Conservation (phyloP, 2,797 vertebrate genomes). For the Gastrophryne carolinensis region DNA sequence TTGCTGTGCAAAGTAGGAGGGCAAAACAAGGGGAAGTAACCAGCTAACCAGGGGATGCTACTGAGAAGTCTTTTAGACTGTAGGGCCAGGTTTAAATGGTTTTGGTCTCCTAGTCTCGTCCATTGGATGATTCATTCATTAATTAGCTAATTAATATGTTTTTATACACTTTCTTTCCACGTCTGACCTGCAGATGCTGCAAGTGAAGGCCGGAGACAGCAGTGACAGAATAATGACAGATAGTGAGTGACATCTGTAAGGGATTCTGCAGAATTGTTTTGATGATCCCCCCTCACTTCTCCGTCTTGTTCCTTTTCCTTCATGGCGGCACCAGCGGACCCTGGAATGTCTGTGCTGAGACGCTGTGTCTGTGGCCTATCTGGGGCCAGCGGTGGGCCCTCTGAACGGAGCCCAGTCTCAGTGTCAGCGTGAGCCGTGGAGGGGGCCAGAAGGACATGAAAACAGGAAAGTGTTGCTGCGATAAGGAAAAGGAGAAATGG, state of each 20-base stretch:
- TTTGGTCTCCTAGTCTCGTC: no score
- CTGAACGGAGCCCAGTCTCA: conserved; percentile 53
- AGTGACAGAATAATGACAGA: background rate
- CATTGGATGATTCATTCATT: no score
- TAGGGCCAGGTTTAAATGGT: no score
- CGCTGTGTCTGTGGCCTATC: conserved; percentile 54
- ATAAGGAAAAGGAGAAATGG: conserved; percentile 61
- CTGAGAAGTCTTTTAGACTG: no score
- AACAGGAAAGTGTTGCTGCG: conserved; percentile 63
- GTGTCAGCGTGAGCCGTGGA: conserved; percentile 51
- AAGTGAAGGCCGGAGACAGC: background rate
- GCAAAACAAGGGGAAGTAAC: no score
- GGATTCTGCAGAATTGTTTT: background rate
- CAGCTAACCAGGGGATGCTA: no score
- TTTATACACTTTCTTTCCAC: no score
- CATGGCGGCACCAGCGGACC: background rate
- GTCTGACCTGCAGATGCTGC: no score
- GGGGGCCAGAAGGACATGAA: conserved; percentile 52
- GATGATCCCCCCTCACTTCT: background rate
- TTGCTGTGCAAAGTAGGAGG: no score
- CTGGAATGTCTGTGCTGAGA: conserved; percentile 38
- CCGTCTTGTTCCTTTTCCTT: conserved; percentile 1
- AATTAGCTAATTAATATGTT: no score
- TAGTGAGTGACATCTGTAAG: background rate
- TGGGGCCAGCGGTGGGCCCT: background rate